Conservation (phyloP, 2,888 invertebrate species). For the Acanthosepion pharaonis region DNA sequence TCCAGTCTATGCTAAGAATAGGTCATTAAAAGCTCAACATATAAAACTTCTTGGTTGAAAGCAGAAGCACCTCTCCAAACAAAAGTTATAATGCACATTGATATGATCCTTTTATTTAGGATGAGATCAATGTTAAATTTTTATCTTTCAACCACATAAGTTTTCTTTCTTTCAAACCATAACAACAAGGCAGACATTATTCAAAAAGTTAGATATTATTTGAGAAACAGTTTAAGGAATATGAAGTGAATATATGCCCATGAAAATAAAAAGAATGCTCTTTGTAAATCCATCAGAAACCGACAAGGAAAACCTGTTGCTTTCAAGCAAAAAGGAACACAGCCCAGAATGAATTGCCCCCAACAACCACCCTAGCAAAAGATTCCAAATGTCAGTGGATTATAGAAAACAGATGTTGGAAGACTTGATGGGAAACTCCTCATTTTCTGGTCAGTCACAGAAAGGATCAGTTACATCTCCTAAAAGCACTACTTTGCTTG, state of each 20-base stretch:
- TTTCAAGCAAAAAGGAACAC: not conserved
- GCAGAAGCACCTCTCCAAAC: too few relatives aligned
- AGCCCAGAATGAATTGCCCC: not conserved
- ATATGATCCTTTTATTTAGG: too few relatives aligned
- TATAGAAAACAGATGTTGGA: not conserved
- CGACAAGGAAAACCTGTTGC: slow-evolving; percentile 1
- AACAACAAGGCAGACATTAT: too few relatives aligned
- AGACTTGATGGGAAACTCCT: not conserved
- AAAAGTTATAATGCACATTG: too few relatives aligned
- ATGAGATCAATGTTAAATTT: too few relatives aligned
- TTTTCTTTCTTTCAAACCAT: too few relatives aligned
- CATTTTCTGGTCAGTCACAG: not conserved
- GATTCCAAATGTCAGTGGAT: not conserved
- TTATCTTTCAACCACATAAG: too few relatives aligned
- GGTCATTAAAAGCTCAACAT: too few relatives aligned
- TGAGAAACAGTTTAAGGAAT: not conserved
- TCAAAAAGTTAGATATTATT: too few relatives aligned
- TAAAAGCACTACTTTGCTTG: not conserved
- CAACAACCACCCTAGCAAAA: not conserved
- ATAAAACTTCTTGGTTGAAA: too few relatives aligned
- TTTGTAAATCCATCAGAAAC: not conserved
- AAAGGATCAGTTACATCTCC: not conserved
- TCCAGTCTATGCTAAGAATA: too few relatives aligned
- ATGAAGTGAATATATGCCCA: not conserved
- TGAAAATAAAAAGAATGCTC: too few relatives aligned